A percentile compares a stretch with the other conserved stretches of the same genome.
phyloP scores from a whole-genome alignment of 2,888 invertebrate genomes.

The Nomada goodeniana region DNA sequence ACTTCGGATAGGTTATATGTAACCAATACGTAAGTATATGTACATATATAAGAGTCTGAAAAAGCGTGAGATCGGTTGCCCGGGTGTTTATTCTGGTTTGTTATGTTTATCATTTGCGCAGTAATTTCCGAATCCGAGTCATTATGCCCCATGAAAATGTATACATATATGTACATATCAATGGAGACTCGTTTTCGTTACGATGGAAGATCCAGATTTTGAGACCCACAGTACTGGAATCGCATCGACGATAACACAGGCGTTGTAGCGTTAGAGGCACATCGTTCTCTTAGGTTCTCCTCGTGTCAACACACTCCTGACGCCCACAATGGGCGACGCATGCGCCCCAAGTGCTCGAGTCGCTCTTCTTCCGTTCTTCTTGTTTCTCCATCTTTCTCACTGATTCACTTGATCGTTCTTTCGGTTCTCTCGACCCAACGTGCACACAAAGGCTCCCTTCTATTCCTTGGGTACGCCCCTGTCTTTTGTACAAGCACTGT shows the following conservation, averaged over 20 bases:
- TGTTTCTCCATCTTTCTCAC: slow-evolving; percentile 24
- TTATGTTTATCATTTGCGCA: not conserved
- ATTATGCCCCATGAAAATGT: slow-evolving; percentile 12
- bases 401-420: slow-evolving; percentile 52
- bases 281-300: slow-evolving; percentile 55
- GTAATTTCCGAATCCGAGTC: slow-evolving; percentile 15
- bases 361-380: slow-evolving; percentile 54
- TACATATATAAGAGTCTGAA: not conserved
- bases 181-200: slow-evolving; percentile 9
- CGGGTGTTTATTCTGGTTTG: not conserved
- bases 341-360: slow-evolving; percentile 64
- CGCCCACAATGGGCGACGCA: slow-evolving; percentile 72
- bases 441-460: slow-evolving; percentile 53
- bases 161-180: too few relatives aligned
- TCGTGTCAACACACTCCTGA: slow-evolving; percentile 72
- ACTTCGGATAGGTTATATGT: not conserved
- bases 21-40: too few relatives aligned
- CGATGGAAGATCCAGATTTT: slow-evolving; percentile 21
- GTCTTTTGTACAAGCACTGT: slow-evolving; percentile 64
- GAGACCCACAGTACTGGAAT: slow-evolving; percentile 58
- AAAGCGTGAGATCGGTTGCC: not conserved
- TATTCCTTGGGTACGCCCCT: slow-evolving; percentile 66
- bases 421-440: slow-evolving; percentile 37
- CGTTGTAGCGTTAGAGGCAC: slow-evolving; percentile 65
- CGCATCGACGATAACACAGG: slow-evolving; percentile 64